Evolutionary conservation across 2,797 vertebrate genomes (phyloP).

Genomic region (Lepus oiostolus): DNA sequence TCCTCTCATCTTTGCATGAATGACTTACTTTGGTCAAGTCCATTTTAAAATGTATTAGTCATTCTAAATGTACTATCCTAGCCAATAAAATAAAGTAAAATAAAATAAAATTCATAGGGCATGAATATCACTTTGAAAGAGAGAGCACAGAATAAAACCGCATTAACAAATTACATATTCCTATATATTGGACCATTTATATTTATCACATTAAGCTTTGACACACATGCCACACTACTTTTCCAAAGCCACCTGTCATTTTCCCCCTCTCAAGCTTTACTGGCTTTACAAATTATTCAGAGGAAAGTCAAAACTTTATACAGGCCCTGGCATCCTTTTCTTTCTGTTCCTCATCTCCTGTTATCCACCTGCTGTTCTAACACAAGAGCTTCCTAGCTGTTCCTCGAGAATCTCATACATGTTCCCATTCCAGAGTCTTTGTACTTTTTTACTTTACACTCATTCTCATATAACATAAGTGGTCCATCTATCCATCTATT

Average conservation of each 20-base stretch:
- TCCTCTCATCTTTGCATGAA: neutral
- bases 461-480: neutral
- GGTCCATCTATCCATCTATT: neutral
- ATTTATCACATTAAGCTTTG: neutral
- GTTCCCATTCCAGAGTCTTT: neutral
- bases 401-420: neutral
- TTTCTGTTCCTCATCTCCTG: neutral
- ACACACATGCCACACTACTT: neutral
- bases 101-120: neutral
- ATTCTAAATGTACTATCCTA: neutral
- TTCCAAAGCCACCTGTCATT: neutral
- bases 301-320: neutral
- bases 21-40: conserved; percentile 17
- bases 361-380: neutral
- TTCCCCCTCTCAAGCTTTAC: neutral
- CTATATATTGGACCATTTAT: neutral
- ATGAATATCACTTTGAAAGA: conserved; percentile 14
- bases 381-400: neutral
- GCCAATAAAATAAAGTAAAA: neutral
- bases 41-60: neutral
- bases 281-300: neutral
- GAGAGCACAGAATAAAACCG: conserved; percentile 7
- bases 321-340: neutral
- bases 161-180: neutral
- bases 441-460: neutral